phyloP scores from a whole-genome alignment of 1,140 invertebrate species.

The Coboldia fuscipes region DNA sequence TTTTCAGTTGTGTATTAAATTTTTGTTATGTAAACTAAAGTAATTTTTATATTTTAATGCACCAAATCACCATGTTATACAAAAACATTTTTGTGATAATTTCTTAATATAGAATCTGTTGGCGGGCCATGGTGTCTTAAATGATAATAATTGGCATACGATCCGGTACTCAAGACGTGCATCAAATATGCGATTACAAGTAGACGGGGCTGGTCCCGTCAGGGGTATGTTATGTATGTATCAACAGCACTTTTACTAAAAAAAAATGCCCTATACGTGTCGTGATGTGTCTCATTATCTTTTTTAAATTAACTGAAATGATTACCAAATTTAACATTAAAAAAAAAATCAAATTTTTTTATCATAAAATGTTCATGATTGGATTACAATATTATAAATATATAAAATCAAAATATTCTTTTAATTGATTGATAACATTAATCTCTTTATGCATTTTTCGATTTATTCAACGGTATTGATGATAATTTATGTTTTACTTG shows the following conservation, averaged over 20 bases:
- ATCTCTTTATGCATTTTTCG: background rate
- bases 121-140: constrained; percentile 55
- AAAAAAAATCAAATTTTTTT: background rate
- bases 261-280: constrained; percentile 23
- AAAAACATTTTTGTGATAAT: too few species aligned
- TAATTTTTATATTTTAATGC: too few species aligned
- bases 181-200: constrained; percentile 57
- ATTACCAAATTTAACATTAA: background rate
- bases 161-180: constrained; percentile 66
- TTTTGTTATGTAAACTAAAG: too few species aligned
- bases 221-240: constrained; percentile 59
- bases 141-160: constrained; percentile 91
- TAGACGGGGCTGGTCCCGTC: constrained; percentile 61
- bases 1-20: too few species aligned
- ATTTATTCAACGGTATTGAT: too few species aligned
- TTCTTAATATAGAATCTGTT: constrained; percentile 51
- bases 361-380: background rate
- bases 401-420: background rate
- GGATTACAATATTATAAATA: background rate
- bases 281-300: constrained; percentile 22
- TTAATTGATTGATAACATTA: background rate
- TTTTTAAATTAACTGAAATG: background rate
- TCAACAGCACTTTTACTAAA: constrained; percentile 34
- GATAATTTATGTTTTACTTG: too few species aligned
- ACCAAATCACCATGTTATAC: too few species aligned